Evolutionary conservation across 1,140 invertebrate genomes (phyloP).

Genomic region (Procambarus virginalis): DNA sequence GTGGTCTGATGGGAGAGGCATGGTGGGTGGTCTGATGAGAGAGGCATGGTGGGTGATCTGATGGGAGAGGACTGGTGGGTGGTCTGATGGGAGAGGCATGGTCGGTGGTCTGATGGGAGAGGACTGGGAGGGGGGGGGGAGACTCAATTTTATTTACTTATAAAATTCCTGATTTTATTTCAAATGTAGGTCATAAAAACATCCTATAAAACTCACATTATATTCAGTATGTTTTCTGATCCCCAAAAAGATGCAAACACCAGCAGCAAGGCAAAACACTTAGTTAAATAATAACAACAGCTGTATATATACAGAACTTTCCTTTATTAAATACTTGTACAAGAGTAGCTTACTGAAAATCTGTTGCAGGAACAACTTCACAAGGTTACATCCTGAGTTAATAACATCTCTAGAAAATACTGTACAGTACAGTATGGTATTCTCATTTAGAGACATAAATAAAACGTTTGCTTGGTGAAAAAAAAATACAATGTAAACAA

Average conservation of each 20-base stretch:
- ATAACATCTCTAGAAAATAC: neutral
- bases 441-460: neutral
- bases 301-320: neutral
- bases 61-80: too few species aligned
- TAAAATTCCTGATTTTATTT: too few species aligned
- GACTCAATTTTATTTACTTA: too few species aligned
- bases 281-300: neutral
- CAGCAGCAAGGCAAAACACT: neutral
- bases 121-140: too few species aligned
- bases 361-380: conserved; percentile 1
- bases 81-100: too few species aligned
- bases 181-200: too few species aligned
- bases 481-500: neutral
- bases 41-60: too few species aligned
- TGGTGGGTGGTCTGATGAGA: too few species aligned
- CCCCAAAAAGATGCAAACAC: neutral
- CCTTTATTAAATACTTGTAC: neutral
- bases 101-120: too few species aligned
- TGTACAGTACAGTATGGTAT: neutral
- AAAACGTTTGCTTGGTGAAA: neutral
- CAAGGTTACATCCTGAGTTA: conserved; percentile 5
- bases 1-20: too few species aligned
- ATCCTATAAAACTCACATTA: too few species aligned
- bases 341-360: neutral
- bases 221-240: neutral